Conservation (phyloP, 2,113 vertebrate genomes). For the Amia ocellicauda region DNA sequence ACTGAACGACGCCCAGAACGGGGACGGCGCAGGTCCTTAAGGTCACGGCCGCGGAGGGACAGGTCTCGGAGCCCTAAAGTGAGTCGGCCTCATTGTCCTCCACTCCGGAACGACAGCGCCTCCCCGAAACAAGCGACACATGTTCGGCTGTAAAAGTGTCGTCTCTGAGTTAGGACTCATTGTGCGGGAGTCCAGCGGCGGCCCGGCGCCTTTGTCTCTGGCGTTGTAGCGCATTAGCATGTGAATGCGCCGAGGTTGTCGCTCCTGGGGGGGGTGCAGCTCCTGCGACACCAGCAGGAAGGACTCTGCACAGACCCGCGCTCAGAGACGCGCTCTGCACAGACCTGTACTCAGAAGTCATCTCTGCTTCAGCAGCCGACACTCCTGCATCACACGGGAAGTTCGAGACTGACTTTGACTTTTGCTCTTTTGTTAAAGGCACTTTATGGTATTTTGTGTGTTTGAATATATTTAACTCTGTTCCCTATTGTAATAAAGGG, state of each 20-base stretch:
- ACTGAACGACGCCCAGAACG: no score
- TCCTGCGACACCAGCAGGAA: constrained; percentile 45
- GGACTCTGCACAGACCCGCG: constrained; percentile 31
- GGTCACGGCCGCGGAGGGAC: no score
- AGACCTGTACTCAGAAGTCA: no score
- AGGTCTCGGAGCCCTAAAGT: no score
- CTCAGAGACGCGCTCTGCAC: constrained; percentile 36
- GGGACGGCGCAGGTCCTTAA: no score
- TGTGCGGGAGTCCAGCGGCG: constrained; percentile 52
- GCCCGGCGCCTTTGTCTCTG: constrained; percentile 54
- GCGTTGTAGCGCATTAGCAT: constrained; percentile 73
- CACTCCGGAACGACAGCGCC: neutral
- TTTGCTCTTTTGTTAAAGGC: constrained; percentile 50
- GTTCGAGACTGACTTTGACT: no score
- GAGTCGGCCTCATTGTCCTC: constrained; percentile 62
- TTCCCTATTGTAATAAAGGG: neutral
- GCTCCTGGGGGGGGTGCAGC: constrained; percentile 43
- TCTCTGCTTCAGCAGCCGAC: no score
- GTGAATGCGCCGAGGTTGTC: constrained; percentile 65
- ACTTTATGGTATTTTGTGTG: constrained; percentile 6
- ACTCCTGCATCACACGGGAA: no score
- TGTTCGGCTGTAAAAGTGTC: constrained; percentile 76
- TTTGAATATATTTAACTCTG: neutral
- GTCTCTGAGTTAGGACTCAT: constrained; percentile 55
- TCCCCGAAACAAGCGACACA: constrained; percentile 66